phyloP scores from a whole-genome alignment of 2,888 invertebrate species.

The Macrophya annulata region DNA sequence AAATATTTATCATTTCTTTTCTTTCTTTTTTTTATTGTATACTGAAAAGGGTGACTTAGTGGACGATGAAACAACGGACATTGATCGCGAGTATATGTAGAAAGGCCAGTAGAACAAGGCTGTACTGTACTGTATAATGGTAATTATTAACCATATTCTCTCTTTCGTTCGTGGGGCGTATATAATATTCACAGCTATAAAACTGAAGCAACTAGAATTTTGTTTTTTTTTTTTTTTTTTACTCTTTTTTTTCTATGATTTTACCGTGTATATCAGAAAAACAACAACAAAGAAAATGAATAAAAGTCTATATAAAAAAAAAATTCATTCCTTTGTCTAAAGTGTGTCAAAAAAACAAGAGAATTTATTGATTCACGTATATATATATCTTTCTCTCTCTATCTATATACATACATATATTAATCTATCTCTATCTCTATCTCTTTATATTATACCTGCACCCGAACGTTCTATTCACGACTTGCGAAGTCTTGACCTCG shows the following conservation, averaged over 20 bases:
- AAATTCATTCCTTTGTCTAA: conserved; percentile 1
- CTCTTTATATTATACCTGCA: background rate
- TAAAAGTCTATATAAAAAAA: background rate
- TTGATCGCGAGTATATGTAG: conserved; percentile 42
- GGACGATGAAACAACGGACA: background rate
- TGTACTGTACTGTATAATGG: conserved; percentile 46
- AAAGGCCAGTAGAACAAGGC: conserved; percentile 59
- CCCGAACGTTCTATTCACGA: background rate
- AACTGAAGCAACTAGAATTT: conserved; percentile 10
- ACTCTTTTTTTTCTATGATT: too few species aligned
- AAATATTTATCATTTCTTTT: background rate
- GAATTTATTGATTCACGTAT: conserved; percentile 31
- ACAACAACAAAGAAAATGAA: background rate
- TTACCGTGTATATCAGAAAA: background rate
- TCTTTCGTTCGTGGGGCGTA: background rate
- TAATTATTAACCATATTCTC: conserved; percentile 54
- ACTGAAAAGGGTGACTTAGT: background rate
- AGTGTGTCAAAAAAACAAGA: conserved; percentile 31
- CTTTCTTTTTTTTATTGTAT: background rate
- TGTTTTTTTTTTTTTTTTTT: background rate
- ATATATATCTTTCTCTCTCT: background rate
- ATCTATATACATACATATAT: background rate
- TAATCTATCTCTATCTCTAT: background rate
- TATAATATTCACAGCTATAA: conserved; percentile 1
- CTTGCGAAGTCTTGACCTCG: conserved; percentile 46